Conservation (phyloP, 2,113 vertebrate species). For the Atherinomorus stipes region DNA sequence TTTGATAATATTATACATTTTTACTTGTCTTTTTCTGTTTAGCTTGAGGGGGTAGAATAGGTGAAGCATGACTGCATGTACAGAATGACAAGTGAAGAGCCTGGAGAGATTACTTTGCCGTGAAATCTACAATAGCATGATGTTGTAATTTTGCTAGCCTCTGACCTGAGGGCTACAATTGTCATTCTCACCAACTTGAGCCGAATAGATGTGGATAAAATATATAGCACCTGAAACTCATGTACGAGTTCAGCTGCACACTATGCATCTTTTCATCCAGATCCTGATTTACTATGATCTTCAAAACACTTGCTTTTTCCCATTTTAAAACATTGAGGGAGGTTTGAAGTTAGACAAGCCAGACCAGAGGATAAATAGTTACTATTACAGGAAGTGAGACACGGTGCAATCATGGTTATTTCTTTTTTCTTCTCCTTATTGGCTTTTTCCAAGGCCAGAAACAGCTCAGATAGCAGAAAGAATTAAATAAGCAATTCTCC, state of each 20-base stretch:
- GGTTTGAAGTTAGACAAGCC: background rate
- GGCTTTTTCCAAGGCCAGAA: constrained; percentile 42
- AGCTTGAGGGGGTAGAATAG: constrained; percentile 48
- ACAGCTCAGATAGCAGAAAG: constrained; percentile 35
- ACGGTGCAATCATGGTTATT: constrained; percentile 3
- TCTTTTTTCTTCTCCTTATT: constrained; percentile 25
- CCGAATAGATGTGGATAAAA: constrained; percentile 13
- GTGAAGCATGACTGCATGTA: constrained; percentile 12
- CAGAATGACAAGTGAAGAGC: constrained; percentile 50
- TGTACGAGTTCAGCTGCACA: background rate
- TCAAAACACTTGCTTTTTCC: background rate
- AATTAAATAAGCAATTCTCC: constrained; percentile 48
- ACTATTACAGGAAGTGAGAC: constrained; percentile 50
- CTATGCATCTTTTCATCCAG: constrained; percentile 1
- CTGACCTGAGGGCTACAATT: constrained; percentile 35
- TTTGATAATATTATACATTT: constrained; percentile 48
- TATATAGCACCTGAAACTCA: constrained; percentile 4
- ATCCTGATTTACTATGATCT: background rate
- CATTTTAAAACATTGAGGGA: background rate
- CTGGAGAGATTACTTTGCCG: constrained; percentile 45
- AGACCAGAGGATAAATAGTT: constrained; percentile 37
- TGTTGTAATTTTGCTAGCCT: constrained; percentile 39
- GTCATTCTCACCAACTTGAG: constrained; percentile 38
- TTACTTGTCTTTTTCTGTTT: constrained; percentile 27
- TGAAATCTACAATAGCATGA: constrained; percentile 47